A percentile compares a stretch with the other conserved stretches of the same genome.
phyloP scores from a whole-genome alignment of 2,113 vertebrate genomes.

The Mixornis gularis region DNA sequence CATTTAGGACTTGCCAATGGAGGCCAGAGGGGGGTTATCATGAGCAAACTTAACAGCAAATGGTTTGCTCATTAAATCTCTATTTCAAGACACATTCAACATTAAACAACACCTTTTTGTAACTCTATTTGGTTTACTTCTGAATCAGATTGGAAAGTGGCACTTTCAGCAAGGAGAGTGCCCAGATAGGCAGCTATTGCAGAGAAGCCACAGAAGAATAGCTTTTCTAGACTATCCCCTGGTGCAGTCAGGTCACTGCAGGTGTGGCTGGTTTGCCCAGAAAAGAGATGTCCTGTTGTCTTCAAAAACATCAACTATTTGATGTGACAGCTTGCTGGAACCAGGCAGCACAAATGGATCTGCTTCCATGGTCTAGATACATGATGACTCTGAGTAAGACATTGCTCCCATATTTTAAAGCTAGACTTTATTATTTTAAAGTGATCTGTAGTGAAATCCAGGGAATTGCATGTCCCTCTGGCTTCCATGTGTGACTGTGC shows the following conservation, averaged over 20 bases:
- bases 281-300: neutral
- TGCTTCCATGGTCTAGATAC: neutral
- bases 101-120: neutral
- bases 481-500: neutral
- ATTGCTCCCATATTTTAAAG: neutral
- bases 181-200: neutral
- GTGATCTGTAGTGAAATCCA: neutral
- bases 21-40: neutral
- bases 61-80: neutral
- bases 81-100: neutral
- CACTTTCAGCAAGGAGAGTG: neutral
- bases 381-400: neutral
- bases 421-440: neutral
- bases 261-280: neutral
- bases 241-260: neutral
- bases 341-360: neutral
- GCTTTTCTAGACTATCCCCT: neutral
- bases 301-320: neutral
- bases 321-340: neutral
- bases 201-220: neutral
- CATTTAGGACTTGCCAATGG: neutral
- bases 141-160: neutral
- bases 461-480: accelerated
- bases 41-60: neutral
- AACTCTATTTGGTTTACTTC: neutral